phyloP scores from a whole-genome alignment of 2,113 vertebrate species.

The Gopherus evgoodei region DNA sequence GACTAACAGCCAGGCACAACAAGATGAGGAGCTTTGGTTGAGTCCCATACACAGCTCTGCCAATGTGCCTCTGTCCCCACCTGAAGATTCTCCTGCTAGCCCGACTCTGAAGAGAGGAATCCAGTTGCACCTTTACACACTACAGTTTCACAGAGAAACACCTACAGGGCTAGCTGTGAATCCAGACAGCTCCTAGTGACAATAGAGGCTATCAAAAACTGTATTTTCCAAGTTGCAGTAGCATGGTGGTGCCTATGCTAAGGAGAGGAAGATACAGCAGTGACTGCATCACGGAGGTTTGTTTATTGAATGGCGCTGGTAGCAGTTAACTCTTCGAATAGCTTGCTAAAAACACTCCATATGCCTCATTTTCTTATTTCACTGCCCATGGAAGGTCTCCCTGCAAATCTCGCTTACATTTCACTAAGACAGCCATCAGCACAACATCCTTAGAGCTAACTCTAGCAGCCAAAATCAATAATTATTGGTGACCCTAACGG shows the following conservation, averaged over 20 bases:
- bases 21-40: background rate
- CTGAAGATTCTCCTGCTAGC: background rate
- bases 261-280: background rate
- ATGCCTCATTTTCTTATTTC: accelerated
- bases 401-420: accelerated
- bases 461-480: background rate
- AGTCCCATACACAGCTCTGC: background rate
- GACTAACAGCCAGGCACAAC: background rate
- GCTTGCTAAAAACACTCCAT: background rate
- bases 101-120: background rate
- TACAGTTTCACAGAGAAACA: background rate
- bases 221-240: background rate
- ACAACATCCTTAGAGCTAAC: background rate
- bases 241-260: accelerated
- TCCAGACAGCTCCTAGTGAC: background rate
- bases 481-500: background rate
- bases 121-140: too few species aligned
- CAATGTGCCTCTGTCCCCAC: background rate
- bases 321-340: background rate
- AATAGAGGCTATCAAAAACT: background rate
- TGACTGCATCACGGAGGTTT: background rate
- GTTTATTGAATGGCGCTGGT: background rate
- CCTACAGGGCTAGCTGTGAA: background rate
- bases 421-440: background rate
- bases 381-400: background rate